Percentiles rank a stretch among this genome's conserved stretches.
Evolutionary conservation across 2,888 invertebrate species (phyloP).

Genomic region (Xestia rhomboidea): DNA sequence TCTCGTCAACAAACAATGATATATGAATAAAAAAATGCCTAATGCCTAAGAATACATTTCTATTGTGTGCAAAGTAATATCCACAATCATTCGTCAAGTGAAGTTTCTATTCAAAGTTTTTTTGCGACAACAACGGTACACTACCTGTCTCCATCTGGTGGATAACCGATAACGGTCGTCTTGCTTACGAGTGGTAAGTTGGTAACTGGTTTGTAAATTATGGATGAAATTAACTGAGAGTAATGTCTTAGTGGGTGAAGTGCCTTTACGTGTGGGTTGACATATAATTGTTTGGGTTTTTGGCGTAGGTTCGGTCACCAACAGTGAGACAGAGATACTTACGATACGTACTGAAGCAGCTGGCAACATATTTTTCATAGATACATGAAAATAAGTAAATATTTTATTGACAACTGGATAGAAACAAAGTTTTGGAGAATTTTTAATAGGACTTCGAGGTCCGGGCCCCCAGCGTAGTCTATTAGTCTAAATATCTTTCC

Average conservation of each 20-base stretch:
- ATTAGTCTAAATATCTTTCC: not conserved
- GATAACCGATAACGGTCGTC: slow-evolving; percentile 41
- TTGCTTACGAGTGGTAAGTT: slow-evolving; percentile 1
- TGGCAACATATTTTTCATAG: not conserved
- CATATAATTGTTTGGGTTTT: not conserved
- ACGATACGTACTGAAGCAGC: not conserved
- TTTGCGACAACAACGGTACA: slow-evolving; percentile 57
- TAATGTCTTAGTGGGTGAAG: slow-evolving; percentile 8
- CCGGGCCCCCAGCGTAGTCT: not conserved
- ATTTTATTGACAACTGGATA: not conserved
- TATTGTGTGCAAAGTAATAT: slow-evolving; percentile 52
- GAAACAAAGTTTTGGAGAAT: not conserved
- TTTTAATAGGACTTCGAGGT: not conserved
- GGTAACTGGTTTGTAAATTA: slow-evolving; percentile 29
- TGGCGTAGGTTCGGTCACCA: not conserved
- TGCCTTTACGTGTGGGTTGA: not conserved
- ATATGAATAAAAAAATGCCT: not conserved
- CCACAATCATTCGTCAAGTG: slow-evolving; percentile 36
- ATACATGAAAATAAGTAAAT: not conserved
- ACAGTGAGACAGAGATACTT: not conserved
- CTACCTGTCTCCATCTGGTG: slow-evolving; percentile 41
- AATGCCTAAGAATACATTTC: slow-evolving; percentile 15
- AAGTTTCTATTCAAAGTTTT: slow-evolving; percentile 38
- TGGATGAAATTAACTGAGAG: slow-evolving; percentile 22
- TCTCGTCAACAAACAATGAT: slow-evolving; percentile 2